A percentile compares a stretch with the other conserved stretches of the same genome.
Evolutionary conservation across 1,140 invertebrate genomes (phyloP).

Genomic region (Drosophila sucinea): DNA sequence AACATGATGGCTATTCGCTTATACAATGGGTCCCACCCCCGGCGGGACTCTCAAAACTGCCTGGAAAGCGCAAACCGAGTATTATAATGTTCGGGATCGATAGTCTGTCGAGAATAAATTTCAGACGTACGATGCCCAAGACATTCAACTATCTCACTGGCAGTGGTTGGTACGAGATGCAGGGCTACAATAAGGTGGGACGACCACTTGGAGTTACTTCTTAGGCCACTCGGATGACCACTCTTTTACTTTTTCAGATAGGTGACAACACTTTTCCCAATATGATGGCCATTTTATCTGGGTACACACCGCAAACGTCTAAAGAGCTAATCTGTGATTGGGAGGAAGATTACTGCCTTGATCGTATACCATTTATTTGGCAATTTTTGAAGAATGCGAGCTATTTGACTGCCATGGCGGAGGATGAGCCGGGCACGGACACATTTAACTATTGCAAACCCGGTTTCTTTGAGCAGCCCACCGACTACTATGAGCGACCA

Average conservation of each 20-base stretch:
- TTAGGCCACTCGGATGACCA: no score
- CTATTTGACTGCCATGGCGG: slow-evolving; percentile 90
- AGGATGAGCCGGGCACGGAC: slow-evolving; percentile 89
- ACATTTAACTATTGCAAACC: slow-evolving; percentile 92
- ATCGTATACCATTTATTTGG: slow-evolving; percentile 91
- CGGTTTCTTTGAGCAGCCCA: slow-evolving; percentile 91
- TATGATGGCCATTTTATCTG: slow-evolving; percentile 89
- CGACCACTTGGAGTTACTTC: no score
- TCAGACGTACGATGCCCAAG: slow-evolving; percentile 73
- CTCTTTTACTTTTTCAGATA: slow-evolving; percentile 75
- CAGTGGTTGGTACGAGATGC: slow-evolving; percentile 60
- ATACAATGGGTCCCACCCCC: slow-evolving; percentile 32
- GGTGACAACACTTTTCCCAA: slow-evolving; percentile 93
- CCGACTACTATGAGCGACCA: slow-evolving; percentile 91
- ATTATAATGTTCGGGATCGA: slow-evolving; percentile 73
- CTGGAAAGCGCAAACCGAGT: slow-evolving; percentile 49
- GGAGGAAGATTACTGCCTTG: slow-evolving; percentile 83
- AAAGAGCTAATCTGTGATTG: slow-evolving; percentile 83
- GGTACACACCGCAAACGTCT: slow-evolving; percentile 84
- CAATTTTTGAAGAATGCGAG: slow-evolving; percentile 87
- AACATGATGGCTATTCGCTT: slow-evolving; percentile 46
- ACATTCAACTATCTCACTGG: slow-evolving; percentile 46
- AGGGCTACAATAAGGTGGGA: slow-evolving; percentile 69
- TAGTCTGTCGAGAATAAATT: slow-evolving; percentile 76
- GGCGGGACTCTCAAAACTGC: not conserved